Conservation (phyloP, 2,888 invertebrate species). For the Ganaspis brasiliensis region DNA sequence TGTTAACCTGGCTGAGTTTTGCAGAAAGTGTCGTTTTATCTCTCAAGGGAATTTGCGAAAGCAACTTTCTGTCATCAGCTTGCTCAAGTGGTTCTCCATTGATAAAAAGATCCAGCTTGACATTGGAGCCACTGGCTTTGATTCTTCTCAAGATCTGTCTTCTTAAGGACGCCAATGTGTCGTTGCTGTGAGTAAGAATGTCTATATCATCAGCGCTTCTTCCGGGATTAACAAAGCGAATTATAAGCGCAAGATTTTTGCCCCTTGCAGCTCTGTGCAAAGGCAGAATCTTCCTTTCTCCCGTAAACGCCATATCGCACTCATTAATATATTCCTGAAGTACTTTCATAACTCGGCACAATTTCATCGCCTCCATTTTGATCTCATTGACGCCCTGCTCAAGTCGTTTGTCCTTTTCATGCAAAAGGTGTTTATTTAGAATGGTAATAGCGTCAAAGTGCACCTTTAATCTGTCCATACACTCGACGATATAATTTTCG, state of each 20-base stretch:
- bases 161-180: slow-evolving; percentile 93
- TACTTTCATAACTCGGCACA: slow-evolving; percentile 96
- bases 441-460: slow-evolving; percentile 91
- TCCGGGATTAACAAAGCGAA: slow-evolving; percentile 93
- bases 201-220: slow-evolving; percentile 96
- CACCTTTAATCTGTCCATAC: slow-evolving; percentile 93
- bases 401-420: slow-evolving; percentile 80
- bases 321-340: slow-evolving; percentile 97
- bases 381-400: slow-evolving; percentile 81
- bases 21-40: slow-evolving; percentile 94
- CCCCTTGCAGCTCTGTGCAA: slow-evolving; percentile 95
- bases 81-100: slow-evolving; percentile 95
- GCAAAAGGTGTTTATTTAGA: slow-evolving; percentile 81
- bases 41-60: slow-evolving; percentile 91
- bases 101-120: slow-evolving; percentile 94
- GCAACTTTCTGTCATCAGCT: slow-evolving; percentile 92
- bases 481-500: slow-evolving; percentile 94
- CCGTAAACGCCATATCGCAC: slow-evolving; percentile 94
- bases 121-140: slow-evolving; percentile 85
- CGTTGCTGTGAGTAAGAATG: slow-evolving; percentile 95
- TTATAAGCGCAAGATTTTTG: slow-evolving; percentile 92
- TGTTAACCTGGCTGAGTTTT: slow-evolving; percentile 88
- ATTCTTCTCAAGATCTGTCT: slow-evolving; percentile 88
- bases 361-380: slow-evolving; percentile 88
- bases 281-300: slow-evolving; percentile 94